Evolutionary conservation across 1,140 invertebrate genomes (phyloP), one percentile per base, ranked within the genome.

Genomic region (Drosophila pruinosa): DNA sequence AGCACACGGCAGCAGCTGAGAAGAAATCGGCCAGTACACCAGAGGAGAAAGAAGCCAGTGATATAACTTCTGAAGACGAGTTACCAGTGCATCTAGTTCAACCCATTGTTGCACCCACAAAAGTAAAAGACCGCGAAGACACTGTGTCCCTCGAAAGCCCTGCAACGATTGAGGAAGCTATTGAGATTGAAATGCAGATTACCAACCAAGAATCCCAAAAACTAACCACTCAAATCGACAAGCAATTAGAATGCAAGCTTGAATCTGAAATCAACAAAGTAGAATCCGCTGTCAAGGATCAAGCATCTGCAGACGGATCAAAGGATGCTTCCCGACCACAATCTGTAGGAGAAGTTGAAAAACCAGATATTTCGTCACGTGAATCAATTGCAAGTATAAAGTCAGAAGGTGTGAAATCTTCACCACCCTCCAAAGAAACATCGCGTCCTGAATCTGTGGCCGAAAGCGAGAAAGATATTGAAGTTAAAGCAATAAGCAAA

Each of bases 61-160:
- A 90, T n/a, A 83, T 90, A 6, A 91, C 90, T 12, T 91, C 90
- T 2, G 90, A 91, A 26, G 90, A 91, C 41, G 90, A 91, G 17
- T 31, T 91, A 6, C 90, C 90, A 0, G 78, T 50, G 0, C 89
- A 89, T 36, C 38, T 85, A 34, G 57, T 52, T 4, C 69, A 78
- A 22, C 38, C 75, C n/a, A 10, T 59, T 8, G 36, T 45, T 28
- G 28, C 36, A 2, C 43, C 64, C 0, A 71, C 72, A n/a, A 78
- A 86, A 19, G 31, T 48, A 1, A 89, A 90, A 34, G 81, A 91
- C 0, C 73, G 62, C 0, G 89, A 90, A 28, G 90, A 91, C 17
- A 91, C 90, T 1, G 45, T 71, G 4, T 91, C 90, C 10, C 43
- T 90, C 3, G 90, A 91, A 12, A 91, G 90, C 21, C 90, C 90